Base-by-base conservation (phyloP, 2,797 vertebrate genomes). In the Ctenosaura bakeri region DNA sequence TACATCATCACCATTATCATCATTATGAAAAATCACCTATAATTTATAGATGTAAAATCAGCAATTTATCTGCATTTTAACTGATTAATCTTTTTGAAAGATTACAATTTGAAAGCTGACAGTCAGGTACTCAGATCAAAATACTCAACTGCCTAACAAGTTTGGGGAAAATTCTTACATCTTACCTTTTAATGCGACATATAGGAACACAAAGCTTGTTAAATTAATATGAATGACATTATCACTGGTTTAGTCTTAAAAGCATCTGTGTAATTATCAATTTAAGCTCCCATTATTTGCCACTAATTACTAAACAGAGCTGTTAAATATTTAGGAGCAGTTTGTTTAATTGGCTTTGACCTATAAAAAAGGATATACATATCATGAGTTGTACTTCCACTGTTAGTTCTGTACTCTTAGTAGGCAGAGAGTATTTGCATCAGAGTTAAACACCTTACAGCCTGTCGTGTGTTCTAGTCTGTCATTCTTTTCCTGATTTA, bases 291-390 rank as follows among this genome's bases (percentile, higher is more conserved):
- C 91, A 95, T 97, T 97, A 97, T 97, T 97, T 96, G 95, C 95
- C 16, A 82, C 96, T 97, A 95, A 97, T 97, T 97, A 96, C 95
- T 95, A 93, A 93, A 88, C 85, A 77, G 92, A 94, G 94, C 94
- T 97, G 95, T 97, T 97, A 97, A 97, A 96, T 97, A 97, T 97
- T 97, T 97, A 97, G 95, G 91, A 96, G 96, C 96, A 96, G 94
- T 97, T 97, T 97, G 93, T 97, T 97, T 97, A 97, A 96, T 97
- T 97, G 96, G 22, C 1, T 95, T 96, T 95, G 96, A 96, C 95
- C 95, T 95, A 90, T 95, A 95, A 96, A 97, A 92, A 92, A 92
- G 91, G 87, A 88, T 94, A 92, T 92, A 90, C 87, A 76, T 91
- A 94, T 82, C 35, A 0, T 35, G 93, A 92, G 91, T 92, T 46